These are phyloP conservation scores for Lepidostoma basale DNA, from an alignment of 1,140 invertebrate genomes.

Conservation along the genomic window DNA sequence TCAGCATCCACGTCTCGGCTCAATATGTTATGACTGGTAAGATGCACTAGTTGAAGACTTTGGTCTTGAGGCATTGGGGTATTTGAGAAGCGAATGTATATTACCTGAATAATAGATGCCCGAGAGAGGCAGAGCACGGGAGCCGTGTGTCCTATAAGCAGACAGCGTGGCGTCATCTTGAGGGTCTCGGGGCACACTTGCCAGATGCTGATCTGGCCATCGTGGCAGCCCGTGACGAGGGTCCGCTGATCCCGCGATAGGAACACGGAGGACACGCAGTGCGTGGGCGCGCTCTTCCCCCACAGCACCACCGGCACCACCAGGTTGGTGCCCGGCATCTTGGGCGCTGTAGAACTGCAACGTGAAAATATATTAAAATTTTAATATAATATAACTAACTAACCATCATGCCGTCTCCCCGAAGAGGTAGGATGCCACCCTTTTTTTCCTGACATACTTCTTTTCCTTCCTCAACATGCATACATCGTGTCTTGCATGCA, in stretches of 20 bases:
- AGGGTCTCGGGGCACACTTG: conserved; percentile 80
- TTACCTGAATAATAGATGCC: conserved; percentile 73
- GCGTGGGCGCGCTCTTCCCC: conserved; percentile 93
- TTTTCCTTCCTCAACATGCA: too few species aligned
- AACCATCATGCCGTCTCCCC: too few species aligned
- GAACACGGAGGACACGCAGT: conserved; percentile 94
- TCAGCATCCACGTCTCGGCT: too few species aligned
- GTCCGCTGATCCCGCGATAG: conserved; percentile 91
- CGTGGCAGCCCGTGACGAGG: conserved; percentile 94
- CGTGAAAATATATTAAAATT: too few species aligned
- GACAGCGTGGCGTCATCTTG: conserved; percentile 92
- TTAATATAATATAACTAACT: too few species aligned
- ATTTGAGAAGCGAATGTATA: too few species aligned
- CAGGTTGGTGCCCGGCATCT: conserved; percentile 86
- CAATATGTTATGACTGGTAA: too few species aligned
- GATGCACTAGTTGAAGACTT: too few species aligned
- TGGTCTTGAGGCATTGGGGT: too few species aligned
- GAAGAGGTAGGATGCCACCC: too few species aligned
- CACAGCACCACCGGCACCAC: conserved; percentile 97
- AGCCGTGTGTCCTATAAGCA: conserved; percentile 94
- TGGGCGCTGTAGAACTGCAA: conserved; percentile 41
- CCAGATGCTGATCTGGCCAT: conserved; percentile 98
- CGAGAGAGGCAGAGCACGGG: conserved; percentile 89
- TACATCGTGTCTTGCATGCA: too few species aligned
- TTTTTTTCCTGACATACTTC: too few species aligned